Conservation (phyloP, 2,113 vertebrate genomes). For the Pituophis catenifer region DNA sequence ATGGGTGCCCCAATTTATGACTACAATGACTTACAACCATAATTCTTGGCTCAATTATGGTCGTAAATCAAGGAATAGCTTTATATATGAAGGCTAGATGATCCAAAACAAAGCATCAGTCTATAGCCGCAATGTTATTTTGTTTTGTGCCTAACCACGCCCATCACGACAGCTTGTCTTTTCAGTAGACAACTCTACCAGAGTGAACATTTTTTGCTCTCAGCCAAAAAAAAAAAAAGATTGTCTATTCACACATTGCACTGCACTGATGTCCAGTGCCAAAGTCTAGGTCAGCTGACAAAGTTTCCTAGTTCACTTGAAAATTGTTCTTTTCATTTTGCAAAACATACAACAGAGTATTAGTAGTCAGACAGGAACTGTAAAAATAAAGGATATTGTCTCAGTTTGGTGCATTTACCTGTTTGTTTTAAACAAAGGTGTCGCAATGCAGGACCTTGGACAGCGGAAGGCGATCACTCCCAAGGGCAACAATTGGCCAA, state of each 20-base stretch:
- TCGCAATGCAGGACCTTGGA: slow-evolving; percentile 79
- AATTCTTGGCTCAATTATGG: neutral
- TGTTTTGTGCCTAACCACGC: neutral
- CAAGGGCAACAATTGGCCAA: slow-evolving; percentile 76
- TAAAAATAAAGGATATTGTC: neutral
- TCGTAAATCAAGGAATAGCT: neutral
- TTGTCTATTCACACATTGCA: neutral
- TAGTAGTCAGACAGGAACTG: neutral
- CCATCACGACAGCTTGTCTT: neutral
- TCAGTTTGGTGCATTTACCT: slow-evolving; percentile 61
- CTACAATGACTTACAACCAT: neutral
- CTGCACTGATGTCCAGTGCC: neutral
- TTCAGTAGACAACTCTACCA: neutral
- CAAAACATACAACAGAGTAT: neutral
- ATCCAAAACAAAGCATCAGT: neutral
- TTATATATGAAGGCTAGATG: neutral
- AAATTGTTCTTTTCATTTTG: neutral
- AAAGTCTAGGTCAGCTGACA: neutral
- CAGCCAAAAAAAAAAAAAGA: neutral
- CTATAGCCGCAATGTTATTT: neutral
- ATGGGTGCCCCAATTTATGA: neutral
- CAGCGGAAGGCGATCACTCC: slow-evolving; percentile 83
- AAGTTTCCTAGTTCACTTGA: neutral
- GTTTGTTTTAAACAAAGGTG: slow-evolving; percentile 67
- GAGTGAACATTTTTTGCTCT: neutral